These are phyloP conservation scores for Drepanosiphum platanoidis DNA, from an alignment of 2,888 invertebrate species.

Conservation along the genomic window DNA sequence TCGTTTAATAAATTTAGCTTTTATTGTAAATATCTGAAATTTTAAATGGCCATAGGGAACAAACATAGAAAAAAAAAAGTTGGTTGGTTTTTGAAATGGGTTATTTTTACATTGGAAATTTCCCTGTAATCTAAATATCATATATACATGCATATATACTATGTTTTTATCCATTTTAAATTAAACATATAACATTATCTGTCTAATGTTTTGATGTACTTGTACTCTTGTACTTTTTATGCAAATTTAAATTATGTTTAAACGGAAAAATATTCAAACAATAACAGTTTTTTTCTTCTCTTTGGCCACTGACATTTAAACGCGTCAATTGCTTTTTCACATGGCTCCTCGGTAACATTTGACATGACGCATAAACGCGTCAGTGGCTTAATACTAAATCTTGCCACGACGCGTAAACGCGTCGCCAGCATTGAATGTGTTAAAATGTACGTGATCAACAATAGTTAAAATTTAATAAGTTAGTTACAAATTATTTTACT, in stretches of 20 bases:
- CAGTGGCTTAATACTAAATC: neutral
- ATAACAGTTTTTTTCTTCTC: neutral
- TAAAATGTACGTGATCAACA: neutral
- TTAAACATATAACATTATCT: no score
- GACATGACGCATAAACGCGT: constrained; percentile 1
- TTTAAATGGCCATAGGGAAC: neutral
- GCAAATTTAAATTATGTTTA: neutral
- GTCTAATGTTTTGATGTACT: no score
- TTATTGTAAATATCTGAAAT: neutral
- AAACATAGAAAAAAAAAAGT: neutral
- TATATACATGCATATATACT: neutral
- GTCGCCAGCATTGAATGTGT: constrained; percentile 7
- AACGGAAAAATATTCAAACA: neutral
- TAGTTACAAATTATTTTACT: no score
- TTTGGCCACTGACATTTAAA: neutral
- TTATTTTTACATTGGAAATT: no score
- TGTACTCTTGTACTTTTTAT: neutral
- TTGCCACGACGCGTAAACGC: constrained; percentile 8
- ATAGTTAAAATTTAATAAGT: no score
- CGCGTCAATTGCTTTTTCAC: neutral
- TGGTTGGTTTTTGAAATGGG: constrained; percentile 1
- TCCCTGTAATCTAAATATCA: no score
- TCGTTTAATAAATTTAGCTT: no score
- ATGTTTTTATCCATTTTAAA: neutral
- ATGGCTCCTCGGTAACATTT: neutral